Evolutionary conservation across 30 jellyfish, hydroid and myxozoan species (phyloP), one percentile per base, ranked within the genome.

Genomic region (Catostylus mosaicus): DNA sequence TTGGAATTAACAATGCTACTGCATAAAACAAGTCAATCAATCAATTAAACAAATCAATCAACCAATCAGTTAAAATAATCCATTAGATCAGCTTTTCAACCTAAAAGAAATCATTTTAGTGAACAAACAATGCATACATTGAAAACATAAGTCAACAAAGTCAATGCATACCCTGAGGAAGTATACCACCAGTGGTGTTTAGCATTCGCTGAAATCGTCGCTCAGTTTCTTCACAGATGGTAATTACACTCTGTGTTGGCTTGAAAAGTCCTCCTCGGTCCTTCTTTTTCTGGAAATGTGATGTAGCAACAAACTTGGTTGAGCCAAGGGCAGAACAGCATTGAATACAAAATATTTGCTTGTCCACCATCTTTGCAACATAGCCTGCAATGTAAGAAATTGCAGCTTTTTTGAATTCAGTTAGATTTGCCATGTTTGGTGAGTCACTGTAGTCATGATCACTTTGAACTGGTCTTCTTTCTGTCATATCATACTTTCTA

Each of bases 201-300:
- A 82, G 66, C 88, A 82, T 47, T 38, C 93, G 29, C 19, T 68
- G 45, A 69, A 82, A 67, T 20, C 88, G 18, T 23, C 22, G 47
- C 52, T 82, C 88, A 16, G 88, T 70, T 38, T 68, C 78, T 52
- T 50, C 78, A 73, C 93, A 82, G 19, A 82, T 30, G 20, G 19
- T 70, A 5, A 67, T 36, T 7, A 70, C 93, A 69, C 93, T 64
- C 65, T 31, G 75, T 12, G 90, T 62, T 80, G 86, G 90, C 38
- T 64, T 80, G 73, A 82, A 31, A 0, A 82, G 54, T 22, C 93
- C 93, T 26, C 93, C 93, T 37, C 88, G 46, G 80, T 82, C 87
- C 50, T 82, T 82, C 24, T 68, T 31, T 52, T 45, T 31, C 77
- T 68, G 46, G 57, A 82, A 70, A 1, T 47, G 37, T 57, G 61